phyloP scores from a whole-genome alignment of 1,140 invertebrate species.

The Sweltsa coloradensis region DNA sequence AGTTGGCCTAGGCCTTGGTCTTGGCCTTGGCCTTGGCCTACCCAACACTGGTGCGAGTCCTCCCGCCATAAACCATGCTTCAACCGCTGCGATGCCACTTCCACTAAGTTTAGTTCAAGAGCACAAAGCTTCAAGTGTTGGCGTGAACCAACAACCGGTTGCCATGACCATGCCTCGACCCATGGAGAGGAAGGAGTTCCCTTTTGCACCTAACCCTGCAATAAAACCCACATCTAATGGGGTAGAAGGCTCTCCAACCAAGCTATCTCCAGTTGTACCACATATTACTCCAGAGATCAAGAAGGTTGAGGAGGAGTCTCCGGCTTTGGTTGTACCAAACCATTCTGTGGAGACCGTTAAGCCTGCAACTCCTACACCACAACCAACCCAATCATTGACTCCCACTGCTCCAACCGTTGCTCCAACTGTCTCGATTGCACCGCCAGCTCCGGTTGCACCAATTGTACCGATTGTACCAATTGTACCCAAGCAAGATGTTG shows the following conservation, averaged over 20 bases:
- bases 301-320: constrained; percentile 1
- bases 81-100: constrained; percentile 20
- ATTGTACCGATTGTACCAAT: constrained; percentile 21
- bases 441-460: constrained; percentile 17
- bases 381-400: background rate
- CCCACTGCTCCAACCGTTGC: constrained; percentile 11
- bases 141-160: background rate
- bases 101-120: constrained; percentile 34
- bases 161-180: background rate
- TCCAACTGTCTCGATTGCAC: constrained; percentile 23
- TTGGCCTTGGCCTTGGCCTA: background rate
- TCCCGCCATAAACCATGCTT: constrained; percentile 8
- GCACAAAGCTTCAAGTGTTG: constrained; percentile 18
- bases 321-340: background rate
- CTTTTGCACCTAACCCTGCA: background rate
- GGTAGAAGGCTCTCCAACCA: constrained; percentile 5
- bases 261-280: background rate
- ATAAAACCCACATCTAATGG: constrained; percentile 10
- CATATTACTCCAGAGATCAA: background rate
- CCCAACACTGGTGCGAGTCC: background rate
- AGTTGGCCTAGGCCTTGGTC: background rate
- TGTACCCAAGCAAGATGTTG: constrained; percentile 17
- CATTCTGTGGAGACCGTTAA: background rate
- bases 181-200: background rate
- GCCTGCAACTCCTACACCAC: background rate